A percentile compares a stretch with the other conserved stretches of the same genome.
Conservation (phyloP, 2,113 vertebrate genomes). For the Mixornis gularis region DNA sequence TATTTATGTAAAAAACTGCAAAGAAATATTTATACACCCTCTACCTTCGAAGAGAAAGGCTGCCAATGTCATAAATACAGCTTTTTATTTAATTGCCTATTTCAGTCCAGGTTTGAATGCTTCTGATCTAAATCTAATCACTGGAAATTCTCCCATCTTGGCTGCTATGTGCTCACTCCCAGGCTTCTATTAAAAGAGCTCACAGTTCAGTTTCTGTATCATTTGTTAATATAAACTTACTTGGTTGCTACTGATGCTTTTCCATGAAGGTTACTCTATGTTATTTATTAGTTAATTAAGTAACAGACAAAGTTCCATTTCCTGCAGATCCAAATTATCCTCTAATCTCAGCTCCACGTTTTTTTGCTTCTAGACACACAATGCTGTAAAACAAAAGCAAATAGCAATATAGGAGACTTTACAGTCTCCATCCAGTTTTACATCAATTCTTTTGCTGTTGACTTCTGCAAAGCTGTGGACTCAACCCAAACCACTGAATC, state of each 20-base stretch:
- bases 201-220: neutral
- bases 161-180: neutral
- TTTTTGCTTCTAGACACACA: constrained; percentile 17
- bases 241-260: constrained; percentile 1
- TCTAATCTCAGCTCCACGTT: constrained; percentile 12
- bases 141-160: neutral
- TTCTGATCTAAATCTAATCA: neutral
- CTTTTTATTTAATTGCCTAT: neutral
- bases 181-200: neutral
- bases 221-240: constrained; percentile 14
- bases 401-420: neutral
- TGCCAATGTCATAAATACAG: neutral
- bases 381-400: constrained; percentile 34
- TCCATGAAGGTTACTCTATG: neutral
- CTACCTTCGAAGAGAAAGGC: neutral
- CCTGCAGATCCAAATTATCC: constrained; percentile 36
- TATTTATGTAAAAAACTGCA: neutral
- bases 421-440: neutral
- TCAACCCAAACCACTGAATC: constrained; percentile 50
- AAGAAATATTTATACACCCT: neutral
- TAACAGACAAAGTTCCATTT: constrained; percentile 31
- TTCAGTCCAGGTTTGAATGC: neutral
- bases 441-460: constrained; percentile 2
- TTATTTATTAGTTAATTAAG: constrained; percentile 66
- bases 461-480: constrained; percentile 28